Base-by-base conservation (phyloP, 2,888 invertebrate species). In the Euclidia mi region DNA sequence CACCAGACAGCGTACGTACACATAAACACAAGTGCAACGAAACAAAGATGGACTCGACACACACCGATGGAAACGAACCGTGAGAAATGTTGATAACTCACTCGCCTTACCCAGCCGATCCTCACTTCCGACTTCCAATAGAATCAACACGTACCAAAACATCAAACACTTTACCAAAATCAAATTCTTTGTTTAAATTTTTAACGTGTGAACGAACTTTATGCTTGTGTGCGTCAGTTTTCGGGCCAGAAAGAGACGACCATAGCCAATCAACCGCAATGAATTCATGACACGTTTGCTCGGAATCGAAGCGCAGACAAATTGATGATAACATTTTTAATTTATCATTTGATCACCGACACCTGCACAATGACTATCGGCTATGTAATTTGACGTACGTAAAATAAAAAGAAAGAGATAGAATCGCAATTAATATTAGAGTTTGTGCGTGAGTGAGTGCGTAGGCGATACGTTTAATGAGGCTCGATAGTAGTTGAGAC, bases 81-180 rank as follows among this genome's bases (percentile, higher is more conserved):
- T 94, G 94, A 94, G 94, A 94, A 94, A 91, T 90, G 90, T 89
- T 93, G 92, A 93, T 93, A 93, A 91, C 92, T 93, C 90, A 92
- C 90, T 93, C 84, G 91, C 89, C 88, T 91, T 87, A 85, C 83
- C 87, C 82, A 87, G 84, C 82, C 87, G 83, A 86, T 88, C 87
- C 83, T 84, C 88, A 92, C 93, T 93, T 94, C 93, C 93, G 92
- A 92, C 84, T 90, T 89, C 78, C 78, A 80, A 81, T 79, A 78
- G 76, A 84, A 82, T 81, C 81, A 78, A 84, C 81, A 81, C 68
- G 66, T 55, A 60, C 59, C 29, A 10, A 29, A 29, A 29, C 14
- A 7, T 64, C 34, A 71, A 78, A 74, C 65, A 69, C 66, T 73
- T 76, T 79, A 73, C 68, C 68, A 79, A 81, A 81, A 82, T 78